These are phyloP conservation scores for Tauraco erythrolophus DNA, from an alignment of 2,113 vertebrate species.

Conservation along the genomic window DNA sequence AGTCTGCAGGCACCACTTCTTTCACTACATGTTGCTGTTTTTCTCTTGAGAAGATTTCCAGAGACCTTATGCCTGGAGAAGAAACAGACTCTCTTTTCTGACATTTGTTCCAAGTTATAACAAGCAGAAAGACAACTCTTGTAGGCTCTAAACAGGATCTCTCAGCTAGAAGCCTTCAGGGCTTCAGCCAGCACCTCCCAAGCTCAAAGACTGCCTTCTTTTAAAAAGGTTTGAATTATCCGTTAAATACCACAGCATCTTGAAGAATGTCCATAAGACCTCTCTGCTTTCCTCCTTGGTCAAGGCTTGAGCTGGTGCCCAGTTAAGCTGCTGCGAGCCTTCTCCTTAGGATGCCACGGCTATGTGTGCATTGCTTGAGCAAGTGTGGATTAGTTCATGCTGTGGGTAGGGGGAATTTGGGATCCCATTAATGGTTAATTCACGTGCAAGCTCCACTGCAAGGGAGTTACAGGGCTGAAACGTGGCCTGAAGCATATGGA, in stretches of 20 bases:
- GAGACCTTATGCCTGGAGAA: not conserved
- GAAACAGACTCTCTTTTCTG: not conserved
- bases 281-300: not conserved
- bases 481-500: not conserved
- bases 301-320: not conserved
- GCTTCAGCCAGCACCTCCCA: not conserved
- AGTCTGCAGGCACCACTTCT: not conserved
- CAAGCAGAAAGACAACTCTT: not conserved
- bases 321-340: not conserved
- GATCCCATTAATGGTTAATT: not conserved
- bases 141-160: not conserved
- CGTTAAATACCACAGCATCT: not conserved
- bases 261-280: not conserved
- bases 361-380: not conserved
- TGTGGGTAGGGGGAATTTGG: fast-evolving
- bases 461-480: not conserved
- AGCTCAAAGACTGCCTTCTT: not conserved
- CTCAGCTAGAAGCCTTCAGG: not conserved
- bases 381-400: not conserved
- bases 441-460: not conserved
- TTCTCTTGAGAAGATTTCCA: not conserved
- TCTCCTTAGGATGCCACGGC: not conserved
- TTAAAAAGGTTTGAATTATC: not conserved
- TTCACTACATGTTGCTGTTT: not conserved
- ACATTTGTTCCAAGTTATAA: not conserved